Evolutionary conservation across 2,113 vertebrate genomes (phyloP), one percentile per base, ranked within the genome.

Genomic region (Todiramphus chloris): DNA sequence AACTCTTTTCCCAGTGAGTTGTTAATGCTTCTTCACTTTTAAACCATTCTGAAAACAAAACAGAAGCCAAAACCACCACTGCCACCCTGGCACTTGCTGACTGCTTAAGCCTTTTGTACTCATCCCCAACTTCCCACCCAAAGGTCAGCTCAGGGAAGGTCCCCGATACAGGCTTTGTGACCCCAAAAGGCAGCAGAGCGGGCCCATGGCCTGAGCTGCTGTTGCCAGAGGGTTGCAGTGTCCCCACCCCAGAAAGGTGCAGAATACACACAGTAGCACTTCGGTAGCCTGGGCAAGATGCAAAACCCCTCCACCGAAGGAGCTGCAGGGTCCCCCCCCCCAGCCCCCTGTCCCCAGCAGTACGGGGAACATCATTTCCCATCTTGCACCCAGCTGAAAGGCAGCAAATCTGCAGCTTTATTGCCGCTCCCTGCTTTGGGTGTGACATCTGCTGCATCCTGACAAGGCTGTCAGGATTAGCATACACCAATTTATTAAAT

Each of bases 331-430:
- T 33, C 64, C 72, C 21, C 24, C 21, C 24, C 30, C 19, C 18
- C 5, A 27, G 14, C 12, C 8, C 1, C 7, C 24, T 18, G 21
- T 28, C 51, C 46, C 67, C 66, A 6, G 11, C 11, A 12, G 11
- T 20, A 4, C 0, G 0, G 18, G 27, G 31, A 63, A 63, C 11
- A 2, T 6, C 0, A 0, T 2, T 56, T 17, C 48, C 10, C 1
- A 6, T 5, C 13, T n/a, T 43, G 1, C 58, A 2, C 2, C 2
- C 33, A 88, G 53, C 37, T 5, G 10, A 25, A 39, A 25, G 13
- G 59, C 46, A 81, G 30, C 43, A 16, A 59, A 67, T 4, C 58
- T 5, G 4, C 5, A 4, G 20, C 12, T 13, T 46, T 4, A 9
- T 2, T 4, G 24, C 20, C 17, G 50, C 33, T 74, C 39, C 59